Evolutionary conservation across 2,797 vertebrate genomes (phyloP).

Genomic region (Eulemur albifrons): DNA sequence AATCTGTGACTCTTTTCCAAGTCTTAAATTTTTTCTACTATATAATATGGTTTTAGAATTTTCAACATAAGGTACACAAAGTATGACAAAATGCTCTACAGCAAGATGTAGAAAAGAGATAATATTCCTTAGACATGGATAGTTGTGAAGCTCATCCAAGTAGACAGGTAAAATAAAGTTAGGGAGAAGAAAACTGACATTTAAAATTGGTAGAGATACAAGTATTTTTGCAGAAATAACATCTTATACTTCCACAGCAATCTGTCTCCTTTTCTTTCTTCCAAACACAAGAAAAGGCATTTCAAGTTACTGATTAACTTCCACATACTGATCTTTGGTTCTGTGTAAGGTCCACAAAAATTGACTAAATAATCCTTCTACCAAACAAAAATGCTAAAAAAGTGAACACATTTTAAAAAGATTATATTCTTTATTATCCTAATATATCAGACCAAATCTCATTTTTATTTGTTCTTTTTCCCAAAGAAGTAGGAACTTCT

Average conservation of each 20-base stretch:
- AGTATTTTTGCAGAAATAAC: constrained; percentile 73
- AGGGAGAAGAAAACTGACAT: constrained; percentile 68
- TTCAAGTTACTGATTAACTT: constrained; percentile 74
- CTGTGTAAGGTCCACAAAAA: constrained; percentile 68
- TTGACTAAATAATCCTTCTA: constrained; percentile 47
- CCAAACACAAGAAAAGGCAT: constrained; percentile 62
- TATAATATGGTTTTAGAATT: not conserved
- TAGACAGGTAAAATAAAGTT: constrained; percentile 73
- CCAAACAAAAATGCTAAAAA: constrained; percentile 44
- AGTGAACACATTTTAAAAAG: not conserved
- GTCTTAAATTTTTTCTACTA: constrained; percentile 35
- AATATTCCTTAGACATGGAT: constrained; percentile 33
- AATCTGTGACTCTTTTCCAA: constrained; percentile 38
- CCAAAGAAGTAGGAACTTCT: constrained; percentile 7
- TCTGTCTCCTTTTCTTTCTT: constrained; percentile 64
- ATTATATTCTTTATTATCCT: constrained; percentile 17
- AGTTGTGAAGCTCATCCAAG: constrained; percentile 63
- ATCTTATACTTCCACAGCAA: constrained; percentile 55
- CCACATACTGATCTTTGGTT: constrained; percentile 68
- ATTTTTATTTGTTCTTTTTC: constrained; percentile 35
- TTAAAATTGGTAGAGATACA: constrained; percentile 67
- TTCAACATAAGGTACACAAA: not conserved
- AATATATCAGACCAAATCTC: not conserved
- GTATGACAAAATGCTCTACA: constrained; percentile 26
- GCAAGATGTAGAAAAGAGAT: constrained; percentile 19